A percentile compares a stretch with the other conserved stretches of the same genome.
These are phyloP conservation scores for Gavia stellata DNA, from an alignment of 2,113 vertebrate species.

Conservation along the genomic window DNA sequence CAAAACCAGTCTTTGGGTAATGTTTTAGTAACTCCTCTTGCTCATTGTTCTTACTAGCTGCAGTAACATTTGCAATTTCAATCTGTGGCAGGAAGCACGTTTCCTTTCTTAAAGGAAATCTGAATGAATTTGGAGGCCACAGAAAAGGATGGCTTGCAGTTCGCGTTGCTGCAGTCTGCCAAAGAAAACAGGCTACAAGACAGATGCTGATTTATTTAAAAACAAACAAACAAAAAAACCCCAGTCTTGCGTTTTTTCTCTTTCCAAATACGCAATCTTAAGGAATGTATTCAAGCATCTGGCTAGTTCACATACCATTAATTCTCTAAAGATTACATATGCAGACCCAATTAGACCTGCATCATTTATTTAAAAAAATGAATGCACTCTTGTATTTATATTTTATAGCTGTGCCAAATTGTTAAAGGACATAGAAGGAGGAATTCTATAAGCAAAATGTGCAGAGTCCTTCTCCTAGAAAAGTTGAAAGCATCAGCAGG, in stretches of 20 bases:
- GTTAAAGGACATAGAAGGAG: neutral
- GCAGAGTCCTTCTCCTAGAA: neutral
- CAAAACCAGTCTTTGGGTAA: neutral
- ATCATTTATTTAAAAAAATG: neutral
- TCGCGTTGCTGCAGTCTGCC: neutral
- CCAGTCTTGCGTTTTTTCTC: neutral
- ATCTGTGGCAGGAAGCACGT: neutral
- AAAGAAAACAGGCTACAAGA: neutral
- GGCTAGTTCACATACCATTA: neutral
- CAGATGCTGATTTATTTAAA: neutral
- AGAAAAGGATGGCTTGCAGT: neutral
- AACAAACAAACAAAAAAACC: neutral
- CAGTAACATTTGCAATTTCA: neutral
- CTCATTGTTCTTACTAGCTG: neutral
- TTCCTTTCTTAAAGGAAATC: neutral
- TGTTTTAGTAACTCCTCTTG: neutral
- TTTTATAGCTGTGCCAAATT: neutral
- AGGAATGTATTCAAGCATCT: slow-evolving; percentile 1
- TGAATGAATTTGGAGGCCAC: neutral
- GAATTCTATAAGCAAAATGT: neutral
- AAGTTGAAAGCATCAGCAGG: neutral
- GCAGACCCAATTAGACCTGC: neutral
- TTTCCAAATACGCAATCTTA: neutral
- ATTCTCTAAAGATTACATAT: neutral
- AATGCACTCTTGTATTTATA: neutral